These are phyloP conservation scores for Stomorhina lunata DNA, from an alignment of 2,888 invertebrate species.

Conservation along the genomic window DNA sequence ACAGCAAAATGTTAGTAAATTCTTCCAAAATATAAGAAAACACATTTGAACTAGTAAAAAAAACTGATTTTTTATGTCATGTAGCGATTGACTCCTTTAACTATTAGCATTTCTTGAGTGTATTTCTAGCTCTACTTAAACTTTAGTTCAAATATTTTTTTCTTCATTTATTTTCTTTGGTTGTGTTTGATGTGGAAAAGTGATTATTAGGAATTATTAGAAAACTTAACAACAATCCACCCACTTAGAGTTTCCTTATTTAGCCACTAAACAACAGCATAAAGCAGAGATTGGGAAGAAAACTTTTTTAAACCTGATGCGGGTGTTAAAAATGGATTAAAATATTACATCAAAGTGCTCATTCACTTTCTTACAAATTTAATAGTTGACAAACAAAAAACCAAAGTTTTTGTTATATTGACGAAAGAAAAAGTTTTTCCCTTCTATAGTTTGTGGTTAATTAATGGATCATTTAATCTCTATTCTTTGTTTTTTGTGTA, in stretches of 20 bases:
- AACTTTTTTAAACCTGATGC: slow-evolving; percentile 38
- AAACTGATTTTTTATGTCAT: too few species aligned
- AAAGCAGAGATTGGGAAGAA: neutral
- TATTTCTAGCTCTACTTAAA: neutral
- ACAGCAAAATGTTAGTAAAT: too few species aligned
- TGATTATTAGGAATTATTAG: slow-evolving; percentile 58
- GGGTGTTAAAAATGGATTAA: slow-evolving; percentile 54
- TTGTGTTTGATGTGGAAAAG: slow-evolving; percentile 14
- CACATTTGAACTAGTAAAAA: too few species aligned
- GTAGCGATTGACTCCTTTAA: too few species aligned
- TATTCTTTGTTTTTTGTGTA: slow-evolving; percentile 6
- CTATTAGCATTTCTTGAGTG: slow-evolving; percentile 16
- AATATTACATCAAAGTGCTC: slow-evolving; percentile 40
- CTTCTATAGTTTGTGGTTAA: slow-evolving; percentile 51
- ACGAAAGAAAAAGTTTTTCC: slow-evolving; percentile 47
- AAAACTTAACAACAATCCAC: slow-evolving; percentile 46
- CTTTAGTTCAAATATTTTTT: neutral
- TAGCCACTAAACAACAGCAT: slow-evolving; percentile 9
- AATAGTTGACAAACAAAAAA: slow-evolving; percentile 41
- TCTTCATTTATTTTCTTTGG: neutral
- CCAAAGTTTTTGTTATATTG: slow-evolving; percentile 1
- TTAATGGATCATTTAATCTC: slow-evolving; percentile 38
- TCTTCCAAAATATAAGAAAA: too few species aligned
- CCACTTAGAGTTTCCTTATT: neutral
- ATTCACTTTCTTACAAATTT: too few species aligned